Percentiles rank a stretch among this genome's conserved stretches.
These are phyloP conservation scores for Telenomus remus DNA, from an alignment of 1,140 invertebrate genomes.

Conservation along the genomic window DNA sequence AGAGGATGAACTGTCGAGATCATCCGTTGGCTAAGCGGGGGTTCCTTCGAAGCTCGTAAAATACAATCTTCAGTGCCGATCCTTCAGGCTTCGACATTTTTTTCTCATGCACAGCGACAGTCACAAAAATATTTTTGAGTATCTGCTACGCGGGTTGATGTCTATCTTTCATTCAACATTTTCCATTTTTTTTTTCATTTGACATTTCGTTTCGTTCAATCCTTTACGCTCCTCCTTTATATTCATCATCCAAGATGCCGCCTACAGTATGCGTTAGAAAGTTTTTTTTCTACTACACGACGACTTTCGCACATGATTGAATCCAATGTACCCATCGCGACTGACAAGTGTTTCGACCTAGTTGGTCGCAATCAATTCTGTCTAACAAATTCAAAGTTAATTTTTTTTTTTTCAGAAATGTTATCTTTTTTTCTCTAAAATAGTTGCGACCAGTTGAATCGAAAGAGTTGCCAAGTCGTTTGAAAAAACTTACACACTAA, in stretches of 20 bases:
- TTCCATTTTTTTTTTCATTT: no score
- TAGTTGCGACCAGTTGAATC: conserved; percentile 8
- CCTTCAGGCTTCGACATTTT: conserved; percentile 44
- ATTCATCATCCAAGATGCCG: conserved; percentile 39
- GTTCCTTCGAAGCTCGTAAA: conserved; percentile 44
- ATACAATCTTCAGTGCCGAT: conserved; percentile 41
- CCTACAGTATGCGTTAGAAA: conserved; percentile 44
- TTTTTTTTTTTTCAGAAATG: no score
- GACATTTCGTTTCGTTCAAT: conserved; percentile 29
- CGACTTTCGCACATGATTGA: conserved; percentile 38
- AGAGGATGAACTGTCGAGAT: conserved; percentile 48
- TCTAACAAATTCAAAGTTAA: no score
- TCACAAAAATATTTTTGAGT: conserved; percentile 72
- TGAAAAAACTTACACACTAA: conserved; percentile 34
- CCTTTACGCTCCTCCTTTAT: conserved; percentile 22
- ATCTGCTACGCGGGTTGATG: conserved; percentile 41
- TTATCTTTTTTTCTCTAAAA: no score
- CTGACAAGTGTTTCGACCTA: conserved; percentile 19
- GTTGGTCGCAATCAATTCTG: conserved; percentile 1
- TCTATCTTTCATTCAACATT: conserved; percentile 29
- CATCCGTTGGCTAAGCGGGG: conserved; percentile 52
- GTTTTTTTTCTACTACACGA: conserved; percentile 51
- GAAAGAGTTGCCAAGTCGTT: conserved; percentile 20
- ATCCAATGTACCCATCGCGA: conserved; percentile 7
- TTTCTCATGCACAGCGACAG: conserved; percentile 63